Percentiles rank a stretch among this genome's conserved stretches.
Conservation (phyloP, 2,797 vertebrate genomes). For the Podarcis siculus region DNA sequence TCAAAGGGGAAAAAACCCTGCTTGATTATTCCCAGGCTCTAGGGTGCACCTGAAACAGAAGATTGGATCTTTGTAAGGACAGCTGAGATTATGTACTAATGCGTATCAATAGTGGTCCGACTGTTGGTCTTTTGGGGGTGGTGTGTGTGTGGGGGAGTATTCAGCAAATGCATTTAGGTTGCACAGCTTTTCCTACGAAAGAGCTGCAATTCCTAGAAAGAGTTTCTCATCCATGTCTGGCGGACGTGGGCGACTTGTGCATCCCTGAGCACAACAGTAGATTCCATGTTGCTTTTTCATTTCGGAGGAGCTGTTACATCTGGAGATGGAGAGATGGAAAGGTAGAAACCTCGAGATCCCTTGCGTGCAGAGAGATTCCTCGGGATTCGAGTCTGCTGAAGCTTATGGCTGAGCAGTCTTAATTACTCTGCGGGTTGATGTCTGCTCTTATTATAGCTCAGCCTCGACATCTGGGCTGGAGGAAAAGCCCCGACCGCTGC, state of each 20-base stretch:
- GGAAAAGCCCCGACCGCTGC: background rate
- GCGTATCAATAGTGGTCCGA: background rate
- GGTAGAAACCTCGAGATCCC: background rate
- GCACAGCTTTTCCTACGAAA: background rate
- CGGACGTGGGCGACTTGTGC: no score
- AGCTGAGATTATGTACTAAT: background rate
- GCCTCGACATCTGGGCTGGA: background rate
- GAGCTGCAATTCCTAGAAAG: background rate
- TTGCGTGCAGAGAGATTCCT: background rate
- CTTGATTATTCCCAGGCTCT: background rate
- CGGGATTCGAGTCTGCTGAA: background rate
- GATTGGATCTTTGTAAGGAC: background rate
- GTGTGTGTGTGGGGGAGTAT: background rate
- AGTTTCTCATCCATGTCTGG: no score
- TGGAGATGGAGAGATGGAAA: background rate
- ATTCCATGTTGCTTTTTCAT: rapidly evolving
- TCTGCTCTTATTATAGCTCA: background rate
- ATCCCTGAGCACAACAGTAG: background rate
- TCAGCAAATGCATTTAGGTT: background rate
- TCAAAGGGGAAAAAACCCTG: background rate
- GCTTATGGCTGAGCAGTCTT: background rate
- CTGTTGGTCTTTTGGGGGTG: background rate
- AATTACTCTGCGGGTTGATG: slow-evolving; percentile 11
- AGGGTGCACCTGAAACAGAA: background rate
- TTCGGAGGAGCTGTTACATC: background rate